Base-by-base conservation (phyloP, 2,797 vertebrate species). In the Epinephelus awoara region DNA sequence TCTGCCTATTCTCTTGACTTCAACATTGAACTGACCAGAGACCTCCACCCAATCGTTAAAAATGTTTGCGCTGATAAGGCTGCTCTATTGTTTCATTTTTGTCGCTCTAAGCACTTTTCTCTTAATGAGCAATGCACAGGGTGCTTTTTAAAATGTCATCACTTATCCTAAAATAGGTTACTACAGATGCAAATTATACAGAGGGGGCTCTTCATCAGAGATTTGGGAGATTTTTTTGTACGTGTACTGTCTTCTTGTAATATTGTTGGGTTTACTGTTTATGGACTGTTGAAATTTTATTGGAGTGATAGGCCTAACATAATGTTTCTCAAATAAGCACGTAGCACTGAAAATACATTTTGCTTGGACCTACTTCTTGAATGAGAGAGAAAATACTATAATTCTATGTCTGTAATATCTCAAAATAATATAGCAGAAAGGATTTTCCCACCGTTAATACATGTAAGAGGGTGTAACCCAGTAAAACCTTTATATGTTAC, bases 11-110 rank as follows among this genome's bases (percentile, higher is more conserved):
- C 47, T 72, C 75, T 57, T 76, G 81, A 89, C 71, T 38, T 72
- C 51, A 54, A 63, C 38, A 58, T 17, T 82, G 54, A 81, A 65
- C 23, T 61, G 75, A 87, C 80, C 25, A 23, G 77, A 77, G 56
- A 82, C 69, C 80, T 75, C 84, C 85, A 67, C 61, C 82, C 81
- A 83, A 65, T 83, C 72, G 79, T 71, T 21, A 82, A 49, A 87
- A 75, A 42, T 52, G 72, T 50, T 80, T 57, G 34, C 3, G 67
- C 75, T 71, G 76, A 93, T 90, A 88, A 90, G 78, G 61, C 61
- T 59, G 18, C 67, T 40, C 88, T 63, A 91, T 94, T 94, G 91
- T 95, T 92, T 85, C 3, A 69, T 75, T 89, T 83, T 75, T 80
- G 82, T 80, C 19, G 69, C 67, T 82, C 77, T 79, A n/a, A 89